Percentiles rank a stretch among this genome's conserved stretches.
Evolutionary conservation across 2,888 invertebrate genomes (phyloP).

Genomic region (Leistus spinibarbis): DNA sequence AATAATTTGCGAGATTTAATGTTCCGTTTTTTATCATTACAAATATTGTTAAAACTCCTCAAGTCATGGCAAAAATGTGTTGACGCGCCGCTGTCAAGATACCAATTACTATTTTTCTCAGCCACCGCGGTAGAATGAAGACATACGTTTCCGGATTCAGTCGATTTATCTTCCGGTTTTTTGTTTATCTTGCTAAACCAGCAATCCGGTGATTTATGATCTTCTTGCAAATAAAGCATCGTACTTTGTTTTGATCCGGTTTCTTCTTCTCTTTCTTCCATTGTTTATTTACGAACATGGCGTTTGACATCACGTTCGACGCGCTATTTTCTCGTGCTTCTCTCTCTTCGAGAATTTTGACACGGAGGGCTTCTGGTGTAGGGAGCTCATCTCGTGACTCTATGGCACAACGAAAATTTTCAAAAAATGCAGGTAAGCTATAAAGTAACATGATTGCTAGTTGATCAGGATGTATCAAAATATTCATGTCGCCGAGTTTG

Average conservation of each 20-base stretch:
- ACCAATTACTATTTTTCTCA: too few species aligned
- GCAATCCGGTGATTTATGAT: too few species aligned
- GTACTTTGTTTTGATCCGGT: not conserved
- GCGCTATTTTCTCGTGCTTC: slow-evolving; percentile 42
- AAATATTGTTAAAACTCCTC: too few species aligned
- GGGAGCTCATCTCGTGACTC: slow-evolving; percentile 49
- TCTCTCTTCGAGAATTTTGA: slow-evolving; percentile 46
- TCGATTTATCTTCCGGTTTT: not conserved
- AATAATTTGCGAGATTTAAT: too few species aligned
- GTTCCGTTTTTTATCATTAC: too few species aligned
- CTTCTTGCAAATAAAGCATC: not conserved
- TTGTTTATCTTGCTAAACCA: too few species aligned
- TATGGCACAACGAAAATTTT: slow-evolving; percentile 50
- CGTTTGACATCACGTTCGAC: not conserved
- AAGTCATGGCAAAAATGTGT: slow-evolving; percentile 19
- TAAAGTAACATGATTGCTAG: slow-evolving; percentile 49
- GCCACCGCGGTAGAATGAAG: too few species aligned
- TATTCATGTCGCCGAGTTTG: slow-evolving; percentile 45
- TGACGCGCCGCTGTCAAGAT: slow-evolving; percentile 4
- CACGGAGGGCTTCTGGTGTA: slow-evolving; percentile 42
- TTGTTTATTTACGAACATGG: not conserved
- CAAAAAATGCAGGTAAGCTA: slow-evolving; percentile 47
- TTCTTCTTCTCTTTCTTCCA: not conserved
- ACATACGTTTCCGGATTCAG: not conserved
- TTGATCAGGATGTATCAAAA: slow-evolving; percentile 40